phyloP scores from a whole-genome alignment of 2,113 vertebrate species.

The Oophaga pumilio region DNA sequence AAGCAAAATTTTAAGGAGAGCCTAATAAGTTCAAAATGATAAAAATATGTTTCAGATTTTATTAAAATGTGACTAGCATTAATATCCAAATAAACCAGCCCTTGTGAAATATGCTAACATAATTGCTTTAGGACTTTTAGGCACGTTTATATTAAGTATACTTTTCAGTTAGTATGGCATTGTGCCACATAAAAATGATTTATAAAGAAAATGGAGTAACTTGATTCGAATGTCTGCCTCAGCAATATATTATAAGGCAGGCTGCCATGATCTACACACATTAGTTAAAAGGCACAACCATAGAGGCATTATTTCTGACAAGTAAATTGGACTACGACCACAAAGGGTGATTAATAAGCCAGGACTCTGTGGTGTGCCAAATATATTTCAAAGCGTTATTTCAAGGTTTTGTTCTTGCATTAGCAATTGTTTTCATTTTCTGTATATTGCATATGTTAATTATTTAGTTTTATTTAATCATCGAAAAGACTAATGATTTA shows the following conservation, averaged over 20 bases:
- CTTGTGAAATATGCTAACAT: conserved; percentile 53
- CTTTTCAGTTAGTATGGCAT: conserved; percentile 56
- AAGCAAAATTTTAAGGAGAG: conserved; percentile 21
- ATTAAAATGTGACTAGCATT: conserved; percentile 44
- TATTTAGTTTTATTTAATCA: conserved; percentile 38
- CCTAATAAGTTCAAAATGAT: conserved; percentile 19
- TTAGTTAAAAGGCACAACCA: conserved; percentile 57
- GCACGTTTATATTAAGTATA: conserved; percentile 54
- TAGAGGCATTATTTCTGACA: conserved; percentile 58
- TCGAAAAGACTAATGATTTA: conserved; percentile 12
- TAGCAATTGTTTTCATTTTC: conserved; percentile 45
- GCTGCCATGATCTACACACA: conserved; percentile 56
- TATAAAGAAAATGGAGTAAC: conserved; percentile 58
- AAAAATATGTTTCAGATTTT: conserved; percentile 49
- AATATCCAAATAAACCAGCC: conserved; percentile 52
- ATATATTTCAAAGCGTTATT: conserved; percentile 54
- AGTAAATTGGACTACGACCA: conserved; percentile 59
- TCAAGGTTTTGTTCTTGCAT: conserved; percentile 42
- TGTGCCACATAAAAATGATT: conserved; percentile 59
- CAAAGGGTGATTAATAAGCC: conserved; percentile 58
- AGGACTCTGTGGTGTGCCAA: conserved; percentile 45
- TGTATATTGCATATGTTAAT: conserved; percentile 47
- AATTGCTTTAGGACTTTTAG: conserved; percentile 56
- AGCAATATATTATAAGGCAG: conserved; percentile 57
- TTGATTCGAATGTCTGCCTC: conserved; percentile 55